Evolutionary conservation across 2,113 vertebrate species (phyloP), one percentile per base, ranked within the genome.

Genomic region (Turnix velox): DNA sequence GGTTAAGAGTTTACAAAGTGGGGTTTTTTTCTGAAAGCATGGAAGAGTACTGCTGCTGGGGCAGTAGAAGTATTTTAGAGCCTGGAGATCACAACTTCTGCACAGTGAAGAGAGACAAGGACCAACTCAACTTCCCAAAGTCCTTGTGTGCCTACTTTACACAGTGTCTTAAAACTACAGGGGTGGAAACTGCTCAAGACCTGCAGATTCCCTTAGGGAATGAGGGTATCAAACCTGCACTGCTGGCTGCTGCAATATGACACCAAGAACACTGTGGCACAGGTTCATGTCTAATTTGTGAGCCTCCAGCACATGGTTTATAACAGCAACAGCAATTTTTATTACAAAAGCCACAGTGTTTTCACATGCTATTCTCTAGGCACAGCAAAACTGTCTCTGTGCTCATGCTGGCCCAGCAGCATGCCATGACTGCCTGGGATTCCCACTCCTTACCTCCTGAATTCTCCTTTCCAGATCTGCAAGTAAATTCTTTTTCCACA

Each of bases 391-490:
- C 30, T 8, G 7, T 6, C 23, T 10, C 2, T 1, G n/a, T 3
- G 13, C 88, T 18, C n/a, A n/a, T n/a, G n/a, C 55, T 15, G 45
- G 40, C 2, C 18, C 0, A 12, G 19, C 31, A 63, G 24, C 68
- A 52, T 2, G 8, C n/a, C 35, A 40, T 2, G 17, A 4, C 52
- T 75, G 55, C 46, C 87, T 20, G 27, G 1, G 30, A 9, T 1
- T 22, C 17, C 12, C n/a, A n/a, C n/a, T n/a, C n/a, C 35, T 27
- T 96, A 99, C 99, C 98, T 97, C 84, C 68, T 97, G 97, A 93
- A 98, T 97, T 48, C 98, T 98, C 11, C 92, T 97, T 94, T 98
- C 94, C 96, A 99, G 95, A 87, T 98, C 98, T 35, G 4, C 46
- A 23, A 97, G 97, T 45, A 99, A 92, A 4, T 62, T 96, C 9